Conservation (phyloP, 1,140 invertebrate species). For the Drosophila takahashii region DNA sequence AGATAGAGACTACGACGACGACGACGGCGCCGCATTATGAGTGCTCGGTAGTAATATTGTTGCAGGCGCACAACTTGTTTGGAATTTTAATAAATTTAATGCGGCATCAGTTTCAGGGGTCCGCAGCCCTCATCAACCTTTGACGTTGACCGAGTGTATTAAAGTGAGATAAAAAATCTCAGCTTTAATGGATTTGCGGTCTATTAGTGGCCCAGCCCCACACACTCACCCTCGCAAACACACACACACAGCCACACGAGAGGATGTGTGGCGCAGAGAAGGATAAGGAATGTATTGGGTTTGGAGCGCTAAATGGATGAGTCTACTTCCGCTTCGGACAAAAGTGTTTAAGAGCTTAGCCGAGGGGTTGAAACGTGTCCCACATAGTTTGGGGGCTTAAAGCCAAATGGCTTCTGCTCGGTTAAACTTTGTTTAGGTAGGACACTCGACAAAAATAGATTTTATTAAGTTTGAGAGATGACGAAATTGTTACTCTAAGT, state of each 20-base stretch:
- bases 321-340: slow-evolving; percentile 63
- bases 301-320: slow-evolving; percentile 70
- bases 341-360: slow-evolving; percentile 60
- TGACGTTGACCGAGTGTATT: slow-evolving; percentile 82
- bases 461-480: neutral
- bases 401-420: slow-evolving; percentile 43
- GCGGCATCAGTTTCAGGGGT: slow-evolving; percentile 28
- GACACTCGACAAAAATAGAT: slow-evolving; percentile 16
- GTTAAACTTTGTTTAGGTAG: slow-evolving; percentile 45
- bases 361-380: slow-evolving; percentile 12
- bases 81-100: slow-evolving; percentile 83
- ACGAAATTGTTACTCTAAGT: neutral
- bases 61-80: slow-evolving; percentile 75
- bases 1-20: too few relatives aligned
- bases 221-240: slow-evolving; percentile 10
- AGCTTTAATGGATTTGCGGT: slow-evolving; percentile 82
- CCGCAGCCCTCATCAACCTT: slow-evolving; percentile 48
- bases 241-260: slow-evolving; percentile 12
- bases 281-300: slow-evolving; percentile 80
- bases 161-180: slow-evolving; percentile 81
- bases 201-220: slow-evolving; percentile 67
- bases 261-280: slow-evolving; percentile 10
- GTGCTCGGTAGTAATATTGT: slow-evolving; percentile 72
- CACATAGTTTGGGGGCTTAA: slow-evolving; percentile 42
- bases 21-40: slow-evolving; percentile 74